phyloP scores from a whole-genome alignment of 2,113 vertebrate genomes.

The Phylloscopus trochiloides region DNA sequence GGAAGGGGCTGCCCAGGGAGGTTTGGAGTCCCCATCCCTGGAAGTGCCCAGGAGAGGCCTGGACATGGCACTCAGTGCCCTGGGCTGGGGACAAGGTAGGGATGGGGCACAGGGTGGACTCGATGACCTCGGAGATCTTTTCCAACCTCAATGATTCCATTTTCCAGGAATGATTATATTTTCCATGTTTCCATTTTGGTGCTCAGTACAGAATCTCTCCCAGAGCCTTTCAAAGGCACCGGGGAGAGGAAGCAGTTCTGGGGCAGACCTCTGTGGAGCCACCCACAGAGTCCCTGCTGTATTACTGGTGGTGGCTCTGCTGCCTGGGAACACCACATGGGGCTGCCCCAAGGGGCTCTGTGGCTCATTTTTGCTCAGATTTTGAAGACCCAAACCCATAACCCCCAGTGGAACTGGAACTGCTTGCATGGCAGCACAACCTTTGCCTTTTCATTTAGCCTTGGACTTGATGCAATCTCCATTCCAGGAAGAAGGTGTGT shows the following conservation, averaged over 20 bases:
- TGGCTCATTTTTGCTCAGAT: neutral
- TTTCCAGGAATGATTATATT: neutral
- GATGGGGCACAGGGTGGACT: fast-evolving
- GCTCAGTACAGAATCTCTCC: neutral
- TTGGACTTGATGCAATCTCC: fast-evolving
- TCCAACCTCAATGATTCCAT: neutral
- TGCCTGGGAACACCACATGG: neutral
- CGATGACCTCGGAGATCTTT: neutral
- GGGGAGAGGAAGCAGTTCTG: neutral
- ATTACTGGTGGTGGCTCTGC: neutral
- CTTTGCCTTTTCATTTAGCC: neutral
- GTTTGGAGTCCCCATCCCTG: neutral
- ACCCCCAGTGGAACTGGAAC: neutral
- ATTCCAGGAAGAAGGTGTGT: neutral
- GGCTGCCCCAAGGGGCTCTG: neutral
- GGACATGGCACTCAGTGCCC: fast-evolving
- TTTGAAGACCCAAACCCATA: neutral
- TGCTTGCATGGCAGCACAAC: neutral
- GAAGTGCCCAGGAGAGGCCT: neutral
- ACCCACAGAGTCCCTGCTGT: neutral
- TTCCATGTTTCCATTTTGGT: neutral
- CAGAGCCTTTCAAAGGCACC: neutral
- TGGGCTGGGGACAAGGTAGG: neutral
- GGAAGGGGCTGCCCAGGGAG: neutral
- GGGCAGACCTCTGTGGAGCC: neutral